phyloP scores from a whole-genome alignment of 2,888 invertebrate genomes.

The Plutella xylostella region DNA sequence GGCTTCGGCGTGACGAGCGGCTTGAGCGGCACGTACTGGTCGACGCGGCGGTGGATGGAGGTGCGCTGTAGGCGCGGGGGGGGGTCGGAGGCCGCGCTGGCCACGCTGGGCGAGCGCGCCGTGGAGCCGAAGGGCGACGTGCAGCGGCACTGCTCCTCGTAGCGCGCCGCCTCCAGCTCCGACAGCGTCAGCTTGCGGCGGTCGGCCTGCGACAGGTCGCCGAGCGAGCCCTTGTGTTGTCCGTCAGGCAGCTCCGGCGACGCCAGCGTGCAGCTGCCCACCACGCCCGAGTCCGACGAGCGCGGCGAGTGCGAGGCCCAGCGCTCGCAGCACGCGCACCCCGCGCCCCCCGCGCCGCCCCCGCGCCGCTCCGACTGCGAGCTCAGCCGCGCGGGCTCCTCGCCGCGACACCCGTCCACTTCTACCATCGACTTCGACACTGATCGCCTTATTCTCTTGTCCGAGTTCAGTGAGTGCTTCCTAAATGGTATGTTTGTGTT shows the following conservation, averaged over 20 bases:
- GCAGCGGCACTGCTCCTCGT: constrained; percentile 78
- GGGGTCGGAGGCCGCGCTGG: constrained; percentile 67
- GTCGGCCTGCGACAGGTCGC: constrained; percentile 37
- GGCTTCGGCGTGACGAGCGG: constrained; percentile 57
- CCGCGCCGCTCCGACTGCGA: constrained; percentile 54
- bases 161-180: constrained; percentile 71
- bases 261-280: constrained; percentile 82
- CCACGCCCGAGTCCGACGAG: constrained; percentile 88
- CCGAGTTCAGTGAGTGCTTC: constrained; percentile 72
- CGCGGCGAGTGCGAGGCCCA: constrained; percentile 76
- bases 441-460: constrained; percentile 64
- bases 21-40: constrained; percentile 51
- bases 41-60: constrained; percentile 55
- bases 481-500: constrained; percentile 54
- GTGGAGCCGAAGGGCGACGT: constrained; percentile 81
- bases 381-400: constrained; percentile 52
- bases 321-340: constrained; percentile 72
- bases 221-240: constrained; percentile 33
- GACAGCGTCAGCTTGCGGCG: constrained; percentile 61
- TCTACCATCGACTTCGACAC: constrained; percentile 59
- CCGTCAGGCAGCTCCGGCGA: constrained; percentile 75
- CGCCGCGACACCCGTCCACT: constrained; percentile 40
- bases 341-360: constrained; percentile 31
- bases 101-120: constrained; percentile 74
- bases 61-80: constrained; percentile 61